Evolutionary conservation across 2,113 vertebrate species (phyloP).

Genomic region (Lontra canadensis): DNA sequence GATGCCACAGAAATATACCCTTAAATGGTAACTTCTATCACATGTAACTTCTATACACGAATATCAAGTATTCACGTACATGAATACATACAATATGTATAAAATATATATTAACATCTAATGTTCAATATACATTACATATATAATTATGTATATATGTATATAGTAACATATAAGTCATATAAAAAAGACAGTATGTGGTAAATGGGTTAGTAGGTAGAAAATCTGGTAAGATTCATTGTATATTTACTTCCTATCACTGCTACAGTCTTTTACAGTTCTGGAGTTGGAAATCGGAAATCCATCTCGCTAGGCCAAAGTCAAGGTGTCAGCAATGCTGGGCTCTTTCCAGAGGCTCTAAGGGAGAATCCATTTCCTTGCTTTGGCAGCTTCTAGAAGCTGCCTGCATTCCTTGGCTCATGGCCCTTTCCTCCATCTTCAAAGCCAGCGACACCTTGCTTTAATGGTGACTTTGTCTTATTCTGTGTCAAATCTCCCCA

Average conservation of each 20-base stretch:
- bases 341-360: not conserved
- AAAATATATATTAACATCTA: not conserved
- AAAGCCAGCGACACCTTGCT: not conserved
- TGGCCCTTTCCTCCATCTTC: not conserved
- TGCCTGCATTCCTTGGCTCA: not conserved
- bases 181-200: not conserved
- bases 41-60: too few species aligned
- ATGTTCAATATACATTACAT: not conserved
- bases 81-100: not conserved
- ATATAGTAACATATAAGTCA: not conserved
- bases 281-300: not conserved
- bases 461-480: not conserved
- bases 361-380: not conserved
- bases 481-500: not conserved
- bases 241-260: not conserved
- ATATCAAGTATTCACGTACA: too few species aligned
- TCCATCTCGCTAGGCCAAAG: not conserved
- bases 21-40: not conserved
- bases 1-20: not conserved
- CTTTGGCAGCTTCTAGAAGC: not conserved
- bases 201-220: not conserved
- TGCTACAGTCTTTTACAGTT: not conserved
- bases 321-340: not conserved
- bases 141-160: not conserved
- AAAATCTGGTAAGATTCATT: not conserved